phyloP scores from a whole-genome alignment of 2,113 vertebrate species.

The Onychostruthus taczanowskii region DNA sequence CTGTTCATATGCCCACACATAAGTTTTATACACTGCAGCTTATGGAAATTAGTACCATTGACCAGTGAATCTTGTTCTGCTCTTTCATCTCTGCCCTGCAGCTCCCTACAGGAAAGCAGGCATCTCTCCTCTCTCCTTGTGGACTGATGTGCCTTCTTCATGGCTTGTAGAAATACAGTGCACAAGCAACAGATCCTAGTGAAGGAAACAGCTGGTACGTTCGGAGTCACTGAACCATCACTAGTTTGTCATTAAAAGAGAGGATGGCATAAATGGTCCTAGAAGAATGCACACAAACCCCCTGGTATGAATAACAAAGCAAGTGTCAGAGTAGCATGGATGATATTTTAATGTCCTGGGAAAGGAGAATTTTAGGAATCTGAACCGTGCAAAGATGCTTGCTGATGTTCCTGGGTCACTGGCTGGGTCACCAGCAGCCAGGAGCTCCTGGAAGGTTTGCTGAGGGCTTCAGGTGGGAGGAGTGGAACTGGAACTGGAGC shows the following conservation, averaged over 20 bases:
- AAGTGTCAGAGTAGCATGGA: background rate
- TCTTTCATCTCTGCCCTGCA: background rate
- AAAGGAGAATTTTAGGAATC: background rate
- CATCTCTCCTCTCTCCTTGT: background rate
- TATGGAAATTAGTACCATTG: background rate
- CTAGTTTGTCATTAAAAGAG: background rate
- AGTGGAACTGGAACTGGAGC: background rate
- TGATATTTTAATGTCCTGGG: background rate
- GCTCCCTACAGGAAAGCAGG: background rate
- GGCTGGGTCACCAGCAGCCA: background rate
- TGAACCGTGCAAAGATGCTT: background rate
- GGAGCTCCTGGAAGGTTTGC: background rate
- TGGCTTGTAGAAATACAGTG: background rate
- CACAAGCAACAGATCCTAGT: background rate
- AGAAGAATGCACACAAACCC: background rate
- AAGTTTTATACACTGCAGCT: background rate
- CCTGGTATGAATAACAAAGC: background rate
- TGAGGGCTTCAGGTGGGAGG: background rate
- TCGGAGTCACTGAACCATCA: background rate
- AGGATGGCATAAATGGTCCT: background rate
- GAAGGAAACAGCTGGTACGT: background rate
- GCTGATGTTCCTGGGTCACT: background rate
- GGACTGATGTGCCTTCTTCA: background rate
- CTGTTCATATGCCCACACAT: no score
- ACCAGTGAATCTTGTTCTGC: background rate